Evolutionary conservation across 1,140 invertebrate genomes (phyloP).

Genomic region (Caenorhabditis brenneri): DNA sequence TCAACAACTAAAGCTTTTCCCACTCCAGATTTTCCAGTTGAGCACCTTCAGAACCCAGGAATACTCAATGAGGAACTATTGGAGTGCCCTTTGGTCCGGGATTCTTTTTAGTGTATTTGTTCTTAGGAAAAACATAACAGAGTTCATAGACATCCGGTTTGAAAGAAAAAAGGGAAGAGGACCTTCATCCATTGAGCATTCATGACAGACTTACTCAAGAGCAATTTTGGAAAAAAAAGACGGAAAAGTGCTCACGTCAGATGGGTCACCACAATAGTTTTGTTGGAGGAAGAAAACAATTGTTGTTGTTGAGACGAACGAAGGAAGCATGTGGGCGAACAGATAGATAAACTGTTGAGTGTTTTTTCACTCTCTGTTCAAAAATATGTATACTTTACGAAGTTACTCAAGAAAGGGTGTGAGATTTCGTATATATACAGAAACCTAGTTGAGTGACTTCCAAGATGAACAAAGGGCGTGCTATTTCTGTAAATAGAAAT

Average conservation of each 20-base stretch:
- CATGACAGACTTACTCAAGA: neutral
- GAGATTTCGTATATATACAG: too few relatives aligned
- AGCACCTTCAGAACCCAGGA: neutral
- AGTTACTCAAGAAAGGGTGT: too few relatives aligned
- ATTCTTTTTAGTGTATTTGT: neutral
- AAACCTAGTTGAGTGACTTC: too few relatives aligned
- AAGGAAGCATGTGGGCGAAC: too few relatives aligned
- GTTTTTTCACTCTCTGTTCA: neutral
- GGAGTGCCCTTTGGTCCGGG: neutral
- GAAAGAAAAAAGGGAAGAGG: too few relatives aligned
- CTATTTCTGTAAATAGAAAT: too few relatives aligned
- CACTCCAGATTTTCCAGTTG: slow-evolving; percentile 15
- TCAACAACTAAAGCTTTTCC: neutral
- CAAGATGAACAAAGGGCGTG: too few relatives aligned
- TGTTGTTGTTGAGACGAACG: neutral
- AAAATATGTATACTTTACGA: neutral
- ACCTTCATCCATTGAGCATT: slow-evolving; percentile 7
- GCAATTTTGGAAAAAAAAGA: slow-evolving; percentile 4
- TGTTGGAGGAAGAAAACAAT: neutral
- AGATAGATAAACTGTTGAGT: neutral
- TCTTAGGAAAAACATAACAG: neutral
- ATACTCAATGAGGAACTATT: slow-evolving; percentile 22
- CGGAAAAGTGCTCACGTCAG: slow-evolving; percentile 16
- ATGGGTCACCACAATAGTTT: too few relatives aligned
- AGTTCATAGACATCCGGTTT: slow-evolving; percentile 8